Percentiles rank a stretch among this genome's conserved stretches.
These are phyloP conservation scores for Anser brachyrhynchus DNA, from an alignment of 2,113 vertebrate species.

Conservation along the genomic window DNA sequence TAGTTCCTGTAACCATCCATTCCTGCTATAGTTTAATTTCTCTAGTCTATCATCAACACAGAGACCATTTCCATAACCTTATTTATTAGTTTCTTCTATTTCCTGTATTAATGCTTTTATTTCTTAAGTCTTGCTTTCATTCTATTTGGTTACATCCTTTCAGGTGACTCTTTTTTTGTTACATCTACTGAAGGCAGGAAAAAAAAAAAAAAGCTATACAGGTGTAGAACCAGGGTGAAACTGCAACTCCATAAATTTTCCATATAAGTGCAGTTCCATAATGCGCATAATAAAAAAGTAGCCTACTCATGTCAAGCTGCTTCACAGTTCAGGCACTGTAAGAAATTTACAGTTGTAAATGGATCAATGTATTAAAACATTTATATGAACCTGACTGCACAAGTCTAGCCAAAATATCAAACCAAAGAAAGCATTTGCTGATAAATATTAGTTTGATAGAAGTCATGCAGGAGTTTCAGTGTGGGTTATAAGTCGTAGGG, in stretches of 20 bases:
- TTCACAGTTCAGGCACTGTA: background rate
- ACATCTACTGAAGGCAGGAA: background rate
- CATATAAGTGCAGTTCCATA: background rate
- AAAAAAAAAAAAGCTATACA: background rate
- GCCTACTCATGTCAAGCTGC: background rate
- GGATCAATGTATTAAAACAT: constrained; percentile 27
- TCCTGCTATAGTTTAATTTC: background rate
- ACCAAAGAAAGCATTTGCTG: constrained; percentile 24
- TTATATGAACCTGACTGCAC: background rate
- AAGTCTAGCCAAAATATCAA: background rate
- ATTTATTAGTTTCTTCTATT: background rate
- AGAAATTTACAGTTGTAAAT: background rate
- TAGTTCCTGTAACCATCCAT: background rate
- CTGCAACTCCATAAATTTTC: constrained; percentile 7
- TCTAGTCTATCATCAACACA: background rate
- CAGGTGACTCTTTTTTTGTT: background rate
- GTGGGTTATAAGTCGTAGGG: background rate
- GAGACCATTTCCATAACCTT: background rate
- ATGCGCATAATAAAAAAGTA: background rate
- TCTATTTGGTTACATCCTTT: background rate
- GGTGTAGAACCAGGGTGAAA: background rate
- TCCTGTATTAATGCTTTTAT: background rate
- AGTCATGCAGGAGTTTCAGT: background rate
- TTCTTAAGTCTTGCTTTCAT: background rate
- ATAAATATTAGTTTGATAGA: background rate